Evolutionary conservation across 2,797 vertebrate genomes (phyloP), one percentile per base, ranked within the genome.

Genomic region (Dendrocincla tyrannina): DNA sequence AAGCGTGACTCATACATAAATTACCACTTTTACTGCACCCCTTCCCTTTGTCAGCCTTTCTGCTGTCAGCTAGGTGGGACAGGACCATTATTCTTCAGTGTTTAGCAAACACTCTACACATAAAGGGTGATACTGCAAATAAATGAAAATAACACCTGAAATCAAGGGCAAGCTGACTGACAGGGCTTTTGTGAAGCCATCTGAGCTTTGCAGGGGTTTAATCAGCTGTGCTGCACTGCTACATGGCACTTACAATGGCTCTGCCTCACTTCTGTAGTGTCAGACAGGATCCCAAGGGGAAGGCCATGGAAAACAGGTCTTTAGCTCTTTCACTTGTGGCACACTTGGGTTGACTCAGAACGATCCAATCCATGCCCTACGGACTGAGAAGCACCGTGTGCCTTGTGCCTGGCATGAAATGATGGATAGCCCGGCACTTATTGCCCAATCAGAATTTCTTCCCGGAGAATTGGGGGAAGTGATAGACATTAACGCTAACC

Each of bases 11-110:
- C 69, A 81, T 32, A 24, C 73, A 91, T 88, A 89, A 95, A 94
- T 94, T 89, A 93, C 89, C 58, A 79, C 35, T 89, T 93, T 92
- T 95, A 72, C 79, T 80, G 81, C 81, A 27, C 89, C 78, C 75
- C 76, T 95, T 89, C 68, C 53, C 73, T 93, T 94, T 92, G 87
- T 95, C 81, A 93, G 84, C 87, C 50, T 75, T 85, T 89, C 50
- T 85, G 89, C 87, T 91, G 92, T 88, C 93, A 95, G 75, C 70
- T 82, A 11, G 0, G 0, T 74, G 72, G 92, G 85, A 75, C 87
- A 92, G 78, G 27, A 70, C 72, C 72, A 95, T 95, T 90, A 94
- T 59, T 94, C 90, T 83, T 72, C 75, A 72, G 50, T 44, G 81
- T 89, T 93, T 85, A 93, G 91, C 89, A 91, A 96, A 89, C 72